Evolutionary conservation across 1,140 invertebrate genomes (phyloP).

Genomic region (Bombyx mandarina): DNA sequence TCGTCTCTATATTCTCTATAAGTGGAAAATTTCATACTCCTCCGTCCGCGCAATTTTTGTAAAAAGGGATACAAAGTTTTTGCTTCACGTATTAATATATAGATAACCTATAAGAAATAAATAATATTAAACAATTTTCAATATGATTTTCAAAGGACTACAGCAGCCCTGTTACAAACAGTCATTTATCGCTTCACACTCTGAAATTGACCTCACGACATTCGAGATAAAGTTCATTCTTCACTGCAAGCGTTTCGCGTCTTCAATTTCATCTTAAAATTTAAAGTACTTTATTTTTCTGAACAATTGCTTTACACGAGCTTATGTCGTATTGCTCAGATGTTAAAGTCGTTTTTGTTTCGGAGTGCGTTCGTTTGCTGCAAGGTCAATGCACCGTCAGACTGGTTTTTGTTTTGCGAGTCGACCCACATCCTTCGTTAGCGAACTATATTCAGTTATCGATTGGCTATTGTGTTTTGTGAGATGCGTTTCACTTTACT

Average conservation of each 20-base stretch:
- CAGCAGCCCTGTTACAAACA: neutral
- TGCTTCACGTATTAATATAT: no score
- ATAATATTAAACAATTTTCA: no score
- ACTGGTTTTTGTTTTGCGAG: slow-evolving; percentile 61
- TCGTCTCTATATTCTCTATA: no score
- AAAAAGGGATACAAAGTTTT: no score
- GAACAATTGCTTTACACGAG: slow-evolving; percentile 6
- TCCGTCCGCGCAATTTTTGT: no score
- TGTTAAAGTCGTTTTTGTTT: slow-evolving; percentile 13
- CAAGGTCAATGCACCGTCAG: slow-evolving; percentile 61
- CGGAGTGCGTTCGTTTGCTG: slow-evolving; percentile 32
- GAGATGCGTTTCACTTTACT: no score
- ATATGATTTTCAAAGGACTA: no score
- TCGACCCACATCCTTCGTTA: slow-evolving; percentile 59
- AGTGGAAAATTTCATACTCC: no score
- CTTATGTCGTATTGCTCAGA: neutral
- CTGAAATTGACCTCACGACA: no score
- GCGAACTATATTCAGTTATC: slow-evolving; percentile 66
- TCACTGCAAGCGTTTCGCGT: slow-evolving; percentile 23
- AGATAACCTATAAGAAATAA: no score
- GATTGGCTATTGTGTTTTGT: slow-evolving; percentile 63
- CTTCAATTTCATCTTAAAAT: slow-evolving; percentile 61
- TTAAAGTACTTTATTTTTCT: slow-evolving; percentile 65
- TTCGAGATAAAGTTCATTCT: slow-evolving; percentile 28
- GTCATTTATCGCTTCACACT: neutral